These are phyloP conservation scores for Lycophotia porphyrea DNA, from an alignment of 2,888 invertebrate genomes.

Conservation along the genomic window DNA sequence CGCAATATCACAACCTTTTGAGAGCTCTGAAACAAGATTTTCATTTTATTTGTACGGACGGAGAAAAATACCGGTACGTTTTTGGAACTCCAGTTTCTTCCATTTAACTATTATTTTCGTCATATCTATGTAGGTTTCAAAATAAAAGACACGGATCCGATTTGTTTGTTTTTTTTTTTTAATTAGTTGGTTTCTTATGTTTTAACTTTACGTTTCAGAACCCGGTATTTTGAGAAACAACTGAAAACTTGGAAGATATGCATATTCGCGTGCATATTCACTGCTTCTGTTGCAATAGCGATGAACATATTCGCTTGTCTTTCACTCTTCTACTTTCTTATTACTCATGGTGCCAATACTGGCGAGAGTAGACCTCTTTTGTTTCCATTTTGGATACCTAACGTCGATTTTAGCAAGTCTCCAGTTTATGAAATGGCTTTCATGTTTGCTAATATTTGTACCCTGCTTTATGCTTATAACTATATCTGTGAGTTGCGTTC, in stretches of 20 bases:
- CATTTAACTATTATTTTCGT: neutral
- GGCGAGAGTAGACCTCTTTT: conserved; percentile 71
- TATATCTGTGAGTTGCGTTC: conserved; percentile 76
- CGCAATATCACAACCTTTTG: conserved; percentile 72
- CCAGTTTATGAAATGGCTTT: conserved; percentile 78
- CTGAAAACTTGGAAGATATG: conserved; percentile 77
- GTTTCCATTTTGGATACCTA: conserved; percentile 77
- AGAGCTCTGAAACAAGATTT: conserved; percentile 75
- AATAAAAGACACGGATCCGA: neutral
- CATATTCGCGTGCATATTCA: conserved; percentile 67
- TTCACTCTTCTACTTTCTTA: conserved; percentile 67
- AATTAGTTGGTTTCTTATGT: neutral
- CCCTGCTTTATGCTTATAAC: conserved; percentile 68
- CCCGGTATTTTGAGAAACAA: conserved; percentile 75
- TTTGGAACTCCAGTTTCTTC: neutral
- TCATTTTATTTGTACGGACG: conserved; percentile 71
- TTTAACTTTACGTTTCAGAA: conserved; percentile 63
- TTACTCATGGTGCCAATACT: conserved; percentile 65
- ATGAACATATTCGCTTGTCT: conserved; percentile 66
- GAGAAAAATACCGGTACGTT: conserved; percentile 40
- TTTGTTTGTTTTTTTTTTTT: neutral
- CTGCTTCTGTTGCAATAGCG: conserved; percentile 49
- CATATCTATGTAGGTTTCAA: neutral
- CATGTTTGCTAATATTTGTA: conserved; percentile 67
- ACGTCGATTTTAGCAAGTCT: conserved; percentile 71